phyloP scores from a whole-genome alignment of 2,888 invertebrate genomes.

The Spodoptera exigua region DNA sequence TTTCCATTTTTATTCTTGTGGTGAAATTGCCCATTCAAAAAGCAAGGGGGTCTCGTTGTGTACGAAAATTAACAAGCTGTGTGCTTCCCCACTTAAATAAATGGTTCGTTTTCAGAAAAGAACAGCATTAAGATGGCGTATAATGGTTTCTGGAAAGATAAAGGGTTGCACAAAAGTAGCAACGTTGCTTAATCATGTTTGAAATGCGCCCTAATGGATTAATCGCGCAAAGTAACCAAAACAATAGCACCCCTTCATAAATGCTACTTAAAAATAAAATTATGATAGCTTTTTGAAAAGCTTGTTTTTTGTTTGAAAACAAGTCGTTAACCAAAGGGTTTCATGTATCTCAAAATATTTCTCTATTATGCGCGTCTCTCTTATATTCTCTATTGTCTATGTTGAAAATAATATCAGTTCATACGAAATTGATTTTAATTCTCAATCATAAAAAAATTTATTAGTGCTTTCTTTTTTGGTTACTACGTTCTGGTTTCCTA shows the following conservation, averaged over 20 bases:
- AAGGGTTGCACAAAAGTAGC: conserved; percentile 72
- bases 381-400: no score
- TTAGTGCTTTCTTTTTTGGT: no score
- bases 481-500: no score
- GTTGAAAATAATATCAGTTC: not conserved
- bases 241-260: conserved; percentile 41
- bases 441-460: not conserved
- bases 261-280: conserved; percentile 28
- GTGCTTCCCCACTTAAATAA: conserved; percentile 76
- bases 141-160: conserved; percentile 65
- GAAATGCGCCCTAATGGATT: conserved; percentile 65
- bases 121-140: conserved; percentile 69
- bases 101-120: conserved; percentile 81
- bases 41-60: conserved; percentile 67
- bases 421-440: conserved; percentile 5
- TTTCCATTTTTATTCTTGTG: conserved; percentile 64
- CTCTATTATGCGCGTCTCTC: not conserved
- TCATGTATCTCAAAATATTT: not conserved
- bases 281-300: conserved; percentile 15
- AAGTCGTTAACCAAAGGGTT: conserved; percentile 5
- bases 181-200: conserved; percentile 80
- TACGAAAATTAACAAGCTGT: conserved; percentile 75
- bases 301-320: conserved; percentile 10
- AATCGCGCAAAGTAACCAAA: conserved; percentile 45
- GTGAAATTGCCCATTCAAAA: conserved; percentile 67